phyloP scores from a whole-genome alignment of 2,888 invertebrate species.

The Andrena camellia region DNA sequence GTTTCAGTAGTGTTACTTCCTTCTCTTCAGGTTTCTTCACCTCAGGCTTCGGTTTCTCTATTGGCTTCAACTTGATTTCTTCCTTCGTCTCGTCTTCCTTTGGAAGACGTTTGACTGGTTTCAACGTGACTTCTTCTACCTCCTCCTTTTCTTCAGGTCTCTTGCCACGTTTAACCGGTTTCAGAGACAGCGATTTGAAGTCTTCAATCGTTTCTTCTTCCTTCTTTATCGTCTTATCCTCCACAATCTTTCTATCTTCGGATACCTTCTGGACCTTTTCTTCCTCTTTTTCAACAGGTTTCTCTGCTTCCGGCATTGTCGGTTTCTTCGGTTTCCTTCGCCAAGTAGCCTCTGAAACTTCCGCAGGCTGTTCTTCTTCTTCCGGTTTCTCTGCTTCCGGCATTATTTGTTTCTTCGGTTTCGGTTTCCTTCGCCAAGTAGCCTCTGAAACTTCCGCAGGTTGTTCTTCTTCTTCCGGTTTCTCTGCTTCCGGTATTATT shows the following conservation, averaged over 20 bases:
- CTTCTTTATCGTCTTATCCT: slow-evolving; percentile 60
- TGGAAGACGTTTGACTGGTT: slow-evolving; percentile 71
- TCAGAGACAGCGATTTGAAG: slow-evolving; percentile 70
- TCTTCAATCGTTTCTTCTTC: slow-evolving; percentile 71
- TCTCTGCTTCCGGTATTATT: slow-evolving; percentile 62
- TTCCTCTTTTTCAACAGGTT: slow-evolving; percentile 60
- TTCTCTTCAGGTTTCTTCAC: slow-evolving; percentile 71
- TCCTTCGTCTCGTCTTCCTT: slow-evolving; percentile 82
- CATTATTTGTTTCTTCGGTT: slow-evolving; percentile 53
- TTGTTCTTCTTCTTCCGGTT: slow-evolving; percentile 54
- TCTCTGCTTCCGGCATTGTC: slow-evolving; percentile 62
- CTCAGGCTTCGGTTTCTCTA: slow-evolving; percentile 63
- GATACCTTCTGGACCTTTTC: slow-evolving; percentile 35
- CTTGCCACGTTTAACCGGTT: slow-evolving; percentile 66
- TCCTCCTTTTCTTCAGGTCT: slow-evolving; percentile 41
- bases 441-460: slow-evolving; percentile 65
- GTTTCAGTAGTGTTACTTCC: slow-evolving; percentile 39
- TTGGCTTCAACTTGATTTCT: slow-evolving; percentile 80
- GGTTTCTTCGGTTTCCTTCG: slow-evolving; percentile 45
- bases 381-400: slow-evolving; percentile 68
- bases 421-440: slow-evolving; percentile 32
- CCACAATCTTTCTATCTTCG: slow-evolving; percentile 67
- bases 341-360: slow-evolving; percentile 63
- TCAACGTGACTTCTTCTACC: slow-evolving; percentile 67
- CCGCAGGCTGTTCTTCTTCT: slow-evolving; percentile 61